phyloP scores from a whole-genome alignment of 2,888 invertebrate species.

The Hirtodrosophila histrioides region DNA sequence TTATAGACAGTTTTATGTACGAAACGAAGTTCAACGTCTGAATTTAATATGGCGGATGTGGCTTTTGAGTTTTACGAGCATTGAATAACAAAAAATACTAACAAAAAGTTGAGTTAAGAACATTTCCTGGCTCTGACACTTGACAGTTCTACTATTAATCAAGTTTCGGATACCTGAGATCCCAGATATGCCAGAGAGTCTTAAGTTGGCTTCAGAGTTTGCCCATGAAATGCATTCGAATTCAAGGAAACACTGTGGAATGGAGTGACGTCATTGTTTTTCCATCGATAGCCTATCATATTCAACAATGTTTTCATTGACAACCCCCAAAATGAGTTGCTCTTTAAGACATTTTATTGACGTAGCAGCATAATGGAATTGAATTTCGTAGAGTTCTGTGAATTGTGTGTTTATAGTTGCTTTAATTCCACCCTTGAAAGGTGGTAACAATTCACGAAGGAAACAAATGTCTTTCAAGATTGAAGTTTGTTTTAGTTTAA shows the following conservation, averaged over 20 bases:
- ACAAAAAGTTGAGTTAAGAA: not conserved
- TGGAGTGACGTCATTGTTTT: slow-evolving; percentile 30
- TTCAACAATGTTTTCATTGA: slow-evolving; percentile 24
- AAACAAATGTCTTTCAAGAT: too few species aligned
- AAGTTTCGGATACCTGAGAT: slow-evolving; percentile 9
- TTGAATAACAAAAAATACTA: slow-evolving; percentile 9
- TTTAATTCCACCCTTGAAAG: too few species aligned
- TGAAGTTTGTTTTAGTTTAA: too few species aligned
- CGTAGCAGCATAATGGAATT: slow-evolving; percentile 8
- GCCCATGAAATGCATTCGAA: not conserved
- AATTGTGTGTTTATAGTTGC: slow-evolving; percentile 2
- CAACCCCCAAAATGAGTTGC: slow-evolving; percentile 23
- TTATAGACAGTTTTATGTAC: slow-evolving; percentile 60
- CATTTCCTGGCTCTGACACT: slow-evolving; percentile 1
- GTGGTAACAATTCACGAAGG: too few species aligned
- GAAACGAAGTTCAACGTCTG: slow-evolving; percentile 56
- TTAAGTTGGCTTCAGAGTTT: too few species aligned
- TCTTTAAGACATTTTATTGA: slow-evolving; percentile 5
- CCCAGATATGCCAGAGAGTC: not conserved
- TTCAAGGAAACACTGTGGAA: slow-evolving; percentile 6
- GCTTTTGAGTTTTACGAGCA: slow-evolving; percentile 52
- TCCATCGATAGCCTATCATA: slow-evolving; percentile 21
- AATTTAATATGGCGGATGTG: slow-evolving; percentile 64
- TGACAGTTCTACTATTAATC: slow-evolving; percentile 24
- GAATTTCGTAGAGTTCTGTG: slow-evolving; percentile 1